Evolutionary conservation across 2,797 vertebrate species (phyloP).

Genomic region (Sebastes steindachneri): DNA sequence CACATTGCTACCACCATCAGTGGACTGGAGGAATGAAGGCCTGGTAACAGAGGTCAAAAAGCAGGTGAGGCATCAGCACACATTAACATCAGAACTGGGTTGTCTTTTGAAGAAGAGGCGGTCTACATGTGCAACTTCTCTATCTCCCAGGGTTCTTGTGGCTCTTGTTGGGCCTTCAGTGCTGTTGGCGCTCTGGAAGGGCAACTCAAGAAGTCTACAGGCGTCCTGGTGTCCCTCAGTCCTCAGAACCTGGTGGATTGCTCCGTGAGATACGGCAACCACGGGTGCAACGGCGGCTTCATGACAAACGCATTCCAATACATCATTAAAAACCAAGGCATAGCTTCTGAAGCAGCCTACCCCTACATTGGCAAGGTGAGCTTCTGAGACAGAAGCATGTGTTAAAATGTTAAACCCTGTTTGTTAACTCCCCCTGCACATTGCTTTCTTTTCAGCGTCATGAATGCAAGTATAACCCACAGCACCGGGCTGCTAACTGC

Average conservation of each 20-base stretch:
- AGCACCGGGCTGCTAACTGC: constrained; percentile 81
- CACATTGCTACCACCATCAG: constrained; percentile 4
- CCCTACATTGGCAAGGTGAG: constrained; percentile 62
- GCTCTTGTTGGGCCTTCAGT: constrained; percentile 79
- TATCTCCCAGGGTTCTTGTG: constrained; percentile 63
- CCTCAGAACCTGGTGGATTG: constrained; percentile 79
- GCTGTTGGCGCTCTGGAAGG: constrained; percentile 74
- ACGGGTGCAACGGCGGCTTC: constrained; percentile 68
- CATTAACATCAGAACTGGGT: background rate
- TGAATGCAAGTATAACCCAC: constrained; percentile 76
- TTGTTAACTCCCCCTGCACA: rapidly evolving
- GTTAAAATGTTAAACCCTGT: background rate
- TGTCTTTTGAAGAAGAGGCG: background rate
- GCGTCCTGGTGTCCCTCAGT: constrained; percentile 68
- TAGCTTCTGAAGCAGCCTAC: constrained; percentile 66
- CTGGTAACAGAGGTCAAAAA: constrained; percentile 74
- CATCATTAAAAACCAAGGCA: constrained; percentile 65
- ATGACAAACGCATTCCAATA: constrained; percentile 72
- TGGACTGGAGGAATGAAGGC: constrained; percentile 71
- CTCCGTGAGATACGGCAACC: constrained; percentile 60
- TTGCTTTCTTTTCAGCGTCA: constrained; percentile 43
- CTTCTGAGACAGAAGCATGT: rapidly evolving
- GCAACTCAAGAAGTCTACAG: constrained; percentile 71
- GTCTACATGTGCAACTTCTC: background rate
- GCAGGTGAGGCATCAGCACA: constrained; percentile 53